phyloP scores from a whole-genome alignment of 2,888 invertebrate genomes.

The Taenaris catops region DNA sequence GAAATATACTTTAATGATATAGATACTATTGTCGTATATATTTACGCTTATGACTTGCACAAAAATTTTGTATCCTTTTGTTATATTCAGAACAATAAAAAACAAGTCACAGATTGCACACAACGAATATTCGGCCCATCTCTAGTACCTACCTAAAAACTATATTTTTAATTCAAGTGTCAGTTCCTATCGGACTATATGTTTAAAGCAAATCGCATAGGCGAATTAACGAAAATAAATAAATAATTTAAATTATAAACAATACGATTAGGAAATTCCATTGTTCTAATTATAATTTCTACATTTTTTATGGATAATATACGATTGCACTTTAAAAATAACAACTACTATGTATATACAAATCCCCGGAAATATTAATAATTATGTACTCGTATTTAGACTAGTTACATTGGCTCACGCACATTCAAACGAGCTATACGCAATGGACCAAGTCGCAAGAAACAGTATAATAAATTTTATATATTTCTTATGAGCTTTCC shows the following conservation, averaged over 20 bases:
- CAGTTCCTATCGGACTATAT: no score
- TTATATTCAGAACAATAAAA: no score
- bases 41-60: no score
- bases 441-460: background rate
- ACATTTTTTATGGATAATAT: constrained; percentile 39
- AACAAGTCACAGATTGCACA: no score
- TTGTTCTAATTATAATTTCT: constrained; percentile 27
- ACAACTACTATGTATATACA: constrained; percentile 45
- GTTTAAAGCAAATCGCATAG: no score
- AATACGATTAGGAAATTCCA: constrained; percentile 17
- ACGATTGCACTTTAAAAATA: constrained; percentile 69
- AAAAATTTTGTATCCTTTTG: no score
- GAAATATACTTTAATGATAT: no score
- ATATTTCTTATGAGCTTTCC: no score
- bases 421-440: background rate
- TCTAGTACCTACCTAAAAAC: no score
- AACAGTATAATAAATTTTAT: background rate
- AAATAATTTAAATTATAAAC: constrained; percentile 15
- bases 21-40: no score
- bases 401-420: constrained; percentile 2
- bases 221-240: background rate
- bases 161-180: no score
- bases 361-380: constrained; percentile 9
- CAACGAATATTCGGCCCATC: no score
- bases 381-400: background rate